phyloP scores from a whole-genome alignment of 1,140 invertebrate genomes.

The Euwallacea similis region DNA sequence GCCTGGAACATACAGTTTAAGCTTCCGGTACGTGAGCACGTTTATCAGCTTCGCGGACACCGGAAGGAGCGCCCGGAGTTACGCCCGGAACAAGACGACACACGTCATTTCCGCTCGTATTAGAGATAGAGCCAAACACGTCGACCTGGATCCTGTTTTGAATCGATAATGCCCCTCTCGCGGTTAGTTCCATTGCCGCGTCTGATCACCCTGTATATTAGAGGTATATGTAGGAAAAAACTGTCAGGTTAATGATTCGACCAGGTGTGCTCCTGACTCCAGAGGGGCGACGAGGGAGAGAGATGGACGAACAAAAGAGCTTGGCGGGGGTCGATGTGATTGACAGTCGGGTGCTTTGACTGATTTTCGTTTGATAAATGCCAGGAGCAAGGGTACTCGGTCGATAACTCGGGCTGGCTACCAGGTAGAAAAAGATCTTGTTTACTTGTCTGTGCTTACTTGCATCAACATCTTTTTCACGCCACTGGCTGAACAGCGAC shows the following conservation, averaged over 20 bases:
- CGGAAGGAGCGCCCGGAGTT: slow-evolving; percentile 51
- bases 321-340: slow-evolving; percentile 17
- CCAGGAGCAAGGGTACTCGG: slow-evolving; percentile 4
- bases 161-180: slow-evolving; percentile 8
- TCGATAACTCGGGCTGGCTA: not conserved
- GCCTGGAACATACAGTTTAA: slow-evolving; percentile 44
- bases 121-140: slow-evolving; percentile 40
- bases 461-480: too few relatives aligned
- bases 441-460: not conserved
- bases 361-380: slow-evolving; percentile 22
- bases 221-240: not conserved
- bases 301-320: not conserved
- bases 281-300: not conserved
- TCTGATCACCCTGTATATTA: too few relatives aligned
- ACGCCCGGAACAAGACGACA: slow-evolving; percentile 54
- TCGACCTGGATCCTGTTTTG: slow-evolving; percentile 2
- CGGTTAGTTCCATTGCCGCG: not conserved
- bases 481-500: too few relatives aligned
- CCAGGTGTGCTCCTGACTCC: slow-evolving; percentile 18
- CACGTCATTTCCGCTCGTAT: slow-evolving; percentile 54
- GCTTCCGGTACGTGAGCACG: slow-evolving; percentile 52
- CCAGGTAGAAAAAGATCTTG: not conserved
- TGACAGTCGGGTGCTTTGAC: slow-evolving; percentile 25
- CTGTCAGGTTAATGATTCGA: slow-evolving; percentile 15
- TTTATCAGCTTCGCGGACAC: slow-evolving; percentile 52